phyloP scores from a whole-genome alignment of 2,888 invertebrate genomes.

The Ochlodes sylvanus region DNA sequence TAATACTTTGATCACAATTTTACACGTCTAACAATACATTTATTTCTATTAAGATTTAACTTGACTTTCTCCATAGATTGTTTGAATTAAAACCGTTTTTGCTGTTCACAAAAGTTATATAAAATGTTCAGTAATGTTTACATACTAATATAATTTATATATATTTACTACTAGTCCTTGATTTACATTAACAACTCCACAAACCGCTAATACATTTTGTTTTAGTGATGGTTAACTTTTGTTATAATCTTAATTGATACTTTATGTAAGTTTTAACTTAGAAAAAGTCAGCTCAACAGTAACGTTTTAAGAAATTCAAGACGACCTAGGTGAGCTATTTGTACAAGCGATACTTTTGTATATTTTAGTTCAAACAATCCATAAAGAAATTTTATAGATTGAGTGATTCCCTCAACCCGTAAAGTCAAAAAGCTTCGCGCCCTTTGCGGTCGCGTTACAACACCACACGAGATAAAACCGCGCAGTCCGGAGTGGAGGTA shows the following conservation, averaged over 20 bases:
- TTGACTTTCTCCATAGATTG: conserved; percentile 44
- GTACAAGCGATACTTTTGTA: too few species aligned
- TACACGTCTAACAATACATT: conserved; percentile 54
- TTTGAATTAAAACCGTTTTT: background rate
- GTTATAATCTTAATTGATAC: too few species aligned
- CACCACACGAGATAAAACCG: background rate
- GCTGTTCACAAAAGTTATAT: background rate
- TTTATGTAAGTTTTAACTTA: too few species aligned
- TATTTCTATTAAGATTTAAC: conserved; percentile 45
- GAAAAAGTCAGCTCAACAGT: too few species aligned
- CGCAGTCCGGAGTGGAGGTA: background rate
- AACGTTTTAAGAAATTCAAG: too few species aligned
- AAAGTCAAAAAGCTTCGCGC: conserved; percentile 8
- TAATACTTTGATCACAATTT: conserved; percentile 78
- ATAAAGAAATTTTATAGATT: conserved; percentile 46
- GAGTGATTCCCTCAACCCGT: conserved; percentile 42
- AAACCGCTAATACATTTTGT: too few species aligned
- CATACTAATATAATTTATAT: background rate
- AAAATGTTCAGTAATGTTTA: too few species aligned
- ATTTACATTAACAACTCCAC: too few species aligned
- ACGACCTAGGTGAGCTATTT: too few species aligned
- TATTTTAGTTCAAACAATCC: conserved; percentile 18
- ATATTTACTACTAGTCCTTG: background rate
- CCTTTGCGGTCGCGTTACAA: background rate
- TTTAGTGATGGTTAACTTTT: too few species aligned